Conservation (phyloP, 1,140 invertebrate genomes). For the Tetramorium parvispinum region DNA sequence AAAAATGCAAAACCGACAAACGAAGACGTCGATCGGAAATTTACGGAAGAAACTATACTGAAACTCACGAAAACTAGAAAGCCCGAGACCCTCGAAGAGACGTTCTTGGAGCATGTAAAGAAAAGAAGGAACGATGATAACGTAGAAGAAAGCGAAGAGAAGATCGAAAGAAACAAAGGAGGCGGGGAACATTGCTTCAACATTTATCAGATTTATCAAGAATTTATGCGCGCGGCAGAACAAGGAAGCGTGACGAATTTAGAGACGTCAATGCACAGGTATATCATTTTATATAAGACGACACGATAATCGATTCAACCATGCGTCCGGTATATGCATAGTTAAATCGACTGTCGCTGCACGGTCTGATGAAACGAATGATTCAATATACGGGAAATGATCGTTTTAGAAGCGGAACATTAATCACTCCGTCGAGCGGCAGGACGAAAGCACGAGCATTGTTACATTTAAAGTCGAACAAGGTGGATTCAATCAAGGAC, state of each 20-base stretch:
- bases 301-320: neutral
- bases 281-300: neutral
- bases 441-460: neutral
- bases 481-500: slow-evolving; percentile 34
- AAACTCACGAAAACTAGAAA: neutral
- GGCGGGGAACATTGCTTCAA: neutral
- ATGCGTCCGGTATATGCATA: neutral
- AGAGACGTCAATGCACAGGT: neutral
- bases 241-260: neutral
- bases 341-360: neutral
- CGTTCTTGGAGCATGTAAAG: too few species aligned
- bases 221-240: neutral
- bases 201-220: neutral
- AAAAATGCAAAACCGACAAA: neutral
- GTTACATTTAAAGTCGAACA: slow-evolving; percentile 42
- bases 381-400: neutral
- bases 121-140: neutral
- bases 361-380: neutral
- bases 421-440: neutral
- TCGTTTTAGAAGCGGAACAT: neutral
- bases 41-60: neutral
- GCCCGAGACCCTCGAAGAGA: neutral
- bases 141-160: neutral
- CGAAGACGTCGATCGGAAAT: neutral
- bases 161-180: slow-evolving; percentile 17